Base-by-base conservation (phyloP, 2,797 vertebrate species). In the Tokudaia muenninki region DNA sequence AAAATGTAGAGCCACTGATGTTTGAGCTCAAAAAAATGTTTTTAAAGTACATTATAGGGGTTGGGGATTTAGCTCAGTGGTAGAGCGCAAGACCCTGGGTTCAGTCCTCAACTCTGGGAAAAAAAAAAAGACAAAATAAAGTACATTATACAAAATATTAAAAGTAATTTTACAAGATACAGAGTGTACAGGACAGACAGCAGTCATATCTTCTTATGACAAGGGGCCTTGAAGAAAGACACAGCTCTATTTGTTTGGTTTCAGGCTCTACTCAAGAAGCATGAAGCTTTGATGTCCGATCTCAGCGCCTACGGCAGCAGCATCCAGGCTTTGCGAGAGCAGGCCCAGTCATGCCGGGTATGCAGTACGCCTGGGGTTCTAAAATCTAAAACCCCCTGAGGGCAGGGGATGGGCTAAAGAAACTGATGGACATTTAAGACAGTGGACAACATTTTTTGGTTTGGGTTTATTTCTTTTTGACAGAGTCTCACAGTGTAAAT, bases 191-290 rank as follows among this genome's bases (percentile, higher is more conserved):
- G 87, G 41, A 22, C 17, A 22, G 9, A 29, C 34, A 63, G n/a
- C 9, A 31, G 4, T 67, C 16, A 26, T 1, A 2, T 61, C 29
- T 2, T 47, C 1, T 0, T 7, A 5, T 24, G 29, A 22, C 61
- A 47, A 3, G 24, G 19, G 41, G 12, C 26, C 24, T 65, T 14
- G 8, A 37, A 19, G n/a, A 55, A 65, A 21, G 16, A 8, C 0
- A 0, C 4, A 55, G 19, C 17, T 37, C 44, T 0, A 2, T 50
- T 77, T 97, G 50, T 95, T 4, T 2, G 4, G 52, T 97, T 98
- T 63, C 98, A 99, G 99, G 99, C 99, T 97, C 99, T 99, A 82
- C 98, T 99, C 95, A 99, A 99, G 99, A 99, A 99, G 97, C 99
- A 99, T 0, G 99, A 99, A 98, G 99, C 99, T 75, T 98, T 99